A percentile compares a stretch with the other conserved stretches of the same genome.
Evolutionary conservation across 2,113 vertebrate species (phyloP).

Genomic region (Plectropomus leopardus): DNA sequence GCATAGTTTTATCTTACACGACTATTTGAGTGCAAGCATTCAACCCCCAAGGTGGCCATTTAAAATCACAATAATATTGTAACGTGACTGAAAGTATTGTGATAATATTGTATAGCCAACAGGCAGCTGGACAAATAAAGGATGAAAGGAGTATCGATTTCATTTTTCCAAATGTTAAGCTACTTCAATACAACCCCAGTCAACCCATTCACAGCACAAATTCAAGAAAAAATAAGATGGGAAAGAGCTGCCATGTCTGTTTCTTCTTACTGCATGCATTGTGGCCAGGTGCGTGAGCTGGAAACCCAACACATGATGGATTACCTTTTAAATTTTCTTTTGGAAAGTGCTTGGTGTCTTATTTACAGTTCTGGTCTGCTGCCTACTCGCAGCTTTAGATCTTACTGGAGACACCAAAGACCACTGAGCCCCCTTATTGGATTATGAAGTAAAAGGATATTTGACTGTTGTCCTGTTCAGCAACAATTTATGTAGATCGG

Average conservation of each 20-base stretch:
- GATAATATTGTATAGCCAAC: too few relatives aligned
- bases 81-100: too few relatives aligned
- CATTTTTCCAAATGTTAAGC: constrained; percentile 5
- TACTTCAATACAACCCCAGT: not conserved
- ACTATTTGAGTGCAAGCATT: too few relatives aligned
- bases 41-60: too few relatives aligned
- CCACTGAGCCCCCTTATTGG: constrained; percentile 50
- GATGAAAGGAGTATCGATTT: not conserved
- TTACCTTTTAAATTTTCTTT: constrained; percentile 49
- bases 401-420: constrained; percentile 63
- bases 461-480: constrained; percentile 55
- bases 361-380: constrained; percentile 71
- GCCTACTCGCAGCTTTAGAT: constrained; percentile 54
- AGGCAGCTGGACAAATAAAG: not conserved
- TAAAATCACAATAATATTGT: too few relatives aligned
- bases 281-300: constrained; percentile 35
- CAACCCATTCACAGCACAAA: not conserved
- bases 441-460: constrained; percentile 75
- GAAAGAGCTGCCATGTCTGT: constrained; percentile 11
- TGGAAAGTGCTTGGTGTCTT: constrained; percentile 36
- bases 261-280: constrained; percentile 3
- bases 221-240: constrained; percentile 11
- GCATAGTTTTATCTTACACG: too few relatives aligned
- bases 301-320: constrained; percentile 57
- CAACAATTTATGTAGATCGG: constrained; percentile 55